phyloP scores from a whole-genome alignment of 1,140 invertebrate species.

The Drosophila pachea region DNA sequence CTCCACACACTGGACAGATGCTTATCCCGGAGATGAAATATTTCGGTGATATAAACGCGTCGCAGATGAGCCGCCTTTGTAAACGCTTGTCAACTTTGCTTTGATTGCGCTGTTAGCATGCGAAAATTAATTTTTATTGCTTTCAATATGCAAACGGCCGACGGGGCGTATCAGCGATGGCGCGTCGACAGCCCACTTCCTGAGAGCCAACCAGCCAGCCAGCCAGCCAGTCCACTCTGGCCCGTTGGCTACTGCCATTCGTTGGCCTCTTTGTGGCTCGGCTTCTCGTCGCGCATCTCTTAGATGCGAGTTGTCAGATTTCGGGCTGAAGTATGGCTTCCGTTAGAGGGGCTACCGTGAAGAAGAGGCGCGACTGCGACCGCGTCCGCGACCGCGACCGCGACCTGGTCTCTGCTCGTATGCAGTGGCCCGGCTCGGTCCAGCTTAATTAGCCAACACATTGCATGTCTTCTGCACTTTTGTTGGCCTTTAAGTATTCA shows the following conservation, averaged over 20 bases:
- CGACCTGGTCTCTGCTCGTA: conserved; percentile 37
- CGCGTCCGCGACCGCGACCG: conserved; percentile 13
- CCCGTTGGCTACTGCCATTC: conserved; percentile 38
- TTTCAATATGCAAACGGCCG: conserved; percentile 55
- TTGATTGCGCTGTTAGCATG: conserved; percentile 73
- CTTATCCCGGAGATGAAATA: conserved; percentile 72
- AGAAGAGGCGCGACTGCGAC: conserved; percentile 31
- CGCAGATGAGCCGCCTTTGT: conserved; percentile 60
- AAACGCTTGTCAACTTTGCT: conserved; percentile 76
- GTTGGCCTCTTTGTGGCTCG: conserved; percentile 18
- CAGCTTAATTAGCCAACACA: conserved; percentile 66
- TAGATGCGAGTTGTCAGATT: conserved; percentile 74
- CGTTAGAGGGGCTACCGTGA: conserved; percentile 70
- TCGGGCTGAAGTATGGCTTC: conserved; percentile 72
- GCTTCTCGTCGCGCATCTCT: conserved; percentile 58
- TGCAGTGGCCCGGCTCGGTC: conserved; percentile 42
- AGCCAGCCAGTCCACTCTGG: not conserved
- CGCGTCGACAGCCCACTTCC: conserved; percentile 54
- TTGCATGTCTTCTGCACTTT: conserved; percentile 74
- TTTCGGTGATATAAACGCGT: conserved; percentile 57
- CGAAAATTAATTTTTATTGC: conserved; percentile 74
- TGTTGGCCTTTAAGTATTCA: conserved; percentile 47
- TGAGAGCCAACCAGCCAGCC: conserved; percentile 14
- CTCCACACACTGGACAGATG: conserved; percentile 32
- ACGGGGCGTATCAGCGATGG: conserved; percentile 71